These are phyloP conservation scores for Tricholauxania praeusta DNA, from an alignment of 2,888 invertebrate genomes.

Conservation along the genomic window DNA sequence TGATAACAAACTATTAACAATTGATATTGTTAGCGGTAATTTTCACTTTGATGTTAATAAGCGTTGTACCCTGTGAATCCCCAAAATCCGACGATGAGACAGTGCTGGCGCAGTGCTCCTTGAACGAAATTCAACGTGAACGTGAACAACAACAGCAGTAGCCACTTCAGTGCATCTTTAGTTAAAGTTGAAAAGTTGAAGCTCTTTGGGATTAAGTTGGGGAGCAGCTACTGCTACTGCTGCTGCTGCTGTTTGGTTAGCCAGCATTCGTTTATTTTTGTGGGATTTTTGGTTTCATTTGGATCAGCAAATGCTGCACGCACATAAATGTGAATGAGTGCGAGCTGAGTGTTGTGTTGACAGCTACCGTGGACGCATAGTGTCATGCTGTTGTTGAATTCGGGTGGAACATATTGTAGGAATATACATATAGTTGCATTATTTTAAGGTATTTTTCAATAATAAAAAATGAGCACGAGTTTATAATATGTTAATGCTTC, in stretches of 20 bases:
- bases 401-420: too few species aligned
- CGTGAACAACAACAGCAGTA: not conserved
- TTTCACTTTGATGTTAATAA: conserved; percentile 53
- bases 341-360: conserved; percentile 16
- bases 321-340: conserved; percentile 1
- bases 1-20: conserved; percentile 52
- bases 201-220: too few species aligned
- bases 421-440: too few species aligned
- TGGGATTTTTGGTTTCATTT: not conserved
- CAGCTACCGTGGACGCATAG: conserved; percentile 16
- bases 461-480: too few species aligned
- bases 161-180: not conserved
- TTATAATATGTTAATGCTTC: too few species aligned
- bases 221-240: too few species aligned
- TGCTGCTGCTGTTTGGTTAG: conserved; percentile 5
- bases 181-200: not conserved
- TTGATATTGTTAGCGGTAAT: conserved; percentile 53
- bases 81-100: conserved; percentile 5
- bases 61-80: conserved; percentile 31
- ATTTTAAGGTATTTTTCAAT: too few species aligned
- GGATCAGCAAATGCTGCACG: too few species aligned
- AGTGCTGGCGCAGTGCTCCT: conserved; percentile 23
- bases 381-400: not conserved
- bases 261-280: not conserved
- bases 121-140: too few species aligned